These are phyloP conservation scores for Meteorus sp. DNA, from an alignment of 1,140 invertebrate species.

Conservation along the genomic window DNA sequence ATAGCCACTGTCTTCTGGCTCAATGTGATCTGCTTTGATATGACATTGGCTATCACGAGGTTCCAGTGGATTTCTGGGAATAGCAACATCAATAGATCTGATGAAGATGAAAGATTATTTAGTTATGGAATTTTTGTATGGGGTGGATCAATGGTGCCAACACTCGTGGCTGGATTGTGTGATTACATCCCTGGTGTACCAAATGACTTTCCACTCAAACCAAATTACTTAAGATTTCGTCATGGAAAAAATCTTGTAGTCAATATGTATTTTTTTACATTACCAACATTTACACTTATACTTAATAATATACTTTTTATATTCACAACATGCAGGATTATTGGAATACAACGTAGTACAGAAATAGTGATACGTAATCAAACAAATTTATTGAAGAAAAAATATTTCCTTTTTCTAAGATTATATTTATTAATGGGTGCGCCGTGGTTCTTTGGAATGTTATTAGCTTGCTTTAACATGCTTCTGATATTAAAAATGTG, in stretches of 20 bases:
- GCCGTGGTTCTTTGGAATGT: slow-evolving; percentile 46
- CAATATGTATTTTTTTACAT: slow-evolving; percentile 42
- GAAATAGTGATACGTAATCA: slow-evolving; percentile 39
- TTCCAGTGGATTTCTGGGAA: slow-evolving; percentile 37
- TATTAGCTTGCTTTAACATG: slow-evolving; percentile 41
- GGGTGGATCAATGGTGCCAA: slow-evolving; percentile 33
- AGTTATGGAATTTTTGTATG: slow-evolving; percentile 5
- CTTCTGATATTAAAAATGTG: slow-evolving; percentile 42
- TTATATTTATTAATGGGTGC: slow-evolving; percentile 48
- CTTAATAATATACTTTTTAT: slow-evolving; percentile 44
- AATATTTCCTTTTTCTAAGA: slow-evolving; percentile 42
- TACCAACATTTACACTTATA: slow-evolving; percentile 38
- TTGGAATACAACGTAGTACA: slow-evolving; percentile 39
- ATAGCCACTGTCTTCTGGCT: slow-evolving; percentile 46
- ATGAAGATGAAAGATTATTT: slow-evolving; percentile 35
- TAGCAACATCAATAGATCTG: slow-evolving; percentile 12
- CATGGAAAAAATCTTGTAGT: slow-evolving; percentile 35
- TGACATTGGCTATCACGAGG: slow-evolving; percentile 43
- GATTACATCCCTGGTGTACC: slow-evolving; percentile 40
- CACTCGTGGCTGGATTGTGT: slow-evolving; percentile 34
- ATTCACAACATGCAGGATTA: slow-evolving; percentile 41
- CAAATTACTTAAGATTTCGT: slow-evolving; percentile 37
- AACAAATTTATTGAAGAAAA: slow-evolving; percentile 33
- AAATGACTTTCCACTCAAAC: slow-evolving; percentile 36
- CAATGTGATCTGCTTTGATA: slow-evolving; percentile 47